phyloP scores from a whole-genome alignment of 2,113 vertebrate genomes.

The Alexandromys fortis region DNA sequence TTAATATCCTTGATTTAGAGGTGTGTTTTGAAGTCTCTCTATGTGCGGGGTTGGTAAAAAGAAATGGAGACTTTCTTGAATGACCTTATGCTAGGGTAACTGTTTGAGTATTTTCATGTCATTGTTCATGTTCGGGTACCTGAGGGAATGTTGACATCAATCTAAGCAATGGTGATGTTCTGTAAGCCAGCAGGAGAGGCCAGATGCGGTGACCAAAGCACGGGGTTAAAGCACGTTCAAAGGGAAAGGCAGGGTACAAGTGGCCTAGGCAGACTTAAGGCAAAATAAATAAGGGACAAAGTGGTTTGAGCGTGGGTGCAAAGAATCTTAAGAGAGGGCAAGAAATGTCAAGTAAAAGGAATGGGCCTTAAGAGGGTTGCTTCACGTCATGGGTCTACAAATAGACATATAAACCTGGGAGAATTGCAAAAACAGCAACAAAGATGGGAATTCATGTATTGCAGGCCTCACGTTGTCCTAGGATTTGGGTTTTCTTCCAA shows the following conservation, averaged over 20 bases:
- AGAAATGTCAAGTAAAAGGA: neutral
- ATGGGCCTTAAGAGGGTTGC: neutral
- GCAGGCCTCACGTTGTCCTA: neutral
- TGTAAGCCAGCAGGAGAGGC: slow-evolving; percentile 22
- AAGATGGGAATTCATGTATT: slow-evolving; percentile 2
- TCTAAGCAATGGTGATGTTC: slow-evolving; percentile 10
- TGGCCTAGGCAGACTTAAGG: neutral
- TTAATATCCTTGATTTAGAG: slow-evolving; percentile 43
- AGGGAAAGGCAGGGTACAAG: neutral
- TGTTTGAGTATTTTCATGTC: slow-evolving; percentile 26
- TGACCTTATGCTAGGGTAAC: slow-evolving; percentile 2
- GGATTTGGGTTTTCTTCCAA: slow-evolving; percentile 55
- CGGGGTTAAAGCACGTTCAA: neutral
- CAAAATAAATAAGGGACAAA: neutral
- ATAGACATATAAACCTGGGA: neutral
- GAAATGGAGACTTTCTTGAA: slow-evolving; percentile 40
- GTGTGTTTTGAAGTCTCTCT: slow-evolving; percentile 55
- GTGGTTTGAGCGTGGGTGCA: slow-evolving; percentile 40
- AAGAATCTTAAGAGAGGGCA: slow-evolving; percentile 28
- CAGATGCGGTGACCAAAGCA: neutral
- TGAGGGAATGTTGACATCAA: slow-evolving; percentile 11
- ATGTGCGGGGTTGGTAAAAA: slow-evolving; percentile 18
- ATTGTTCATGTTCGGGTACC: neutral
- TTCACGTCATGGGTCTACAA: slow-evolving; percentile 12
- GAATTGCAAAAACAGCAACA: slow-evolving; percentile 4